These are phyloP conservation scores for Crematogaster levior DNA, from an alignment of 2,888 invertebrate genomes.

Conservation along the genomic window DNA sequence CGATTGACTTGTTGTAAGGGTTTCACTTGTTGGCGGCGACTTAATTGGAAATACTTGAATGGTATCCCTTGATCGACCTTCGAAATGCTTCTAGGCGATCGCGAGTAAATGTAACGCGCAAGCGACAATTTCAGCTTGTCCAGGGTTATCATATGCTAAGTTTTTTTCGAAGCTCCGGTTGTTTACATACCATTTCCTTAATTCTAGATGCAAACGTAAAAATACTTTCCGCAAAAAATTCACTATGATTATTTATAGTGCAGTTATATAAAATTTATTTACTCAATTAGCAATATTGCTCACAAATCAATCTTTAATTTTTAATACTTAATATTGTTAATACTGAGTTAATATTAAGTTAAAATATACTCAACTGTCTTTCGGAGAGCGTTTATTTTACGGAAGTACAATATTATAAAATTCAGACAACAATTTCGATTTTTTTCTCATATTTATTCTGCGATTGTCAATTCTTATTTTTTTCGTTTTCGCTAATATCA, in stretches of 20 bases:
- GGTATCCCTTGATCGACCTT: constrained; percentile 74
- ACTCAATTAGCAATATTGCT: not conserved
- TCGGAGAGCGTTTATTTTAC: constrained; percentile 7
- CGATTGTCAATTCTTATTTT: not conserved
- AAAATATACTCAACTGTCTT: constrained; percentile 20
- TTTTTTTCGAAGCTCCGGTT: constrained; percentile 23
- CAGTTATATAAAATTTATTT: not conserved
- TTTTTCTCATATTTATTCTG: not conserved
- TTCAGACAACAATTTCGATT: not conserved
- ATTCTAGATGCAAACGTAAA: not conserved
- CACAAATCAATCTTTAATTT: not conserved
- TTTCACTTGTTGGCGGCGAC: constrained; percentile 58
- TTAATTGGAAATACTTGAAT: constrained; percentile 79
- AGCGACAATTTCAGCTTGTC: constrained; percentile 60
- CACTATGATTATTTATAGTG: not conserved
- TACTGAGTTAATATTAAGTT: not conserved
- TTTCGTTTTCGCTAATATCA: not conserved
- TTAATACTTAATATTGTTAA: not conserved
- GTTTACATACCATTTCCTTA: not conserved
- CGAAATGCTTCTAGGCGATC: constrained; percentile 73
- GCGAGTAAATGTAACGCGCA: constrained; percentile 74
- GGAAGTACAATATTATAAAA: constrained; percentile 9
- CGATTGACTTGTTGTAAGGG: constrained; percentile 28
- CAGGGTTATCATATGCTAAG: constrained; percentile 21
- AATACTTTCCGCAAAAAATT: not conserved